Conservation (phyloP, 2,888 invertebrate species). For the Frankliniella intonsa region DNA sequence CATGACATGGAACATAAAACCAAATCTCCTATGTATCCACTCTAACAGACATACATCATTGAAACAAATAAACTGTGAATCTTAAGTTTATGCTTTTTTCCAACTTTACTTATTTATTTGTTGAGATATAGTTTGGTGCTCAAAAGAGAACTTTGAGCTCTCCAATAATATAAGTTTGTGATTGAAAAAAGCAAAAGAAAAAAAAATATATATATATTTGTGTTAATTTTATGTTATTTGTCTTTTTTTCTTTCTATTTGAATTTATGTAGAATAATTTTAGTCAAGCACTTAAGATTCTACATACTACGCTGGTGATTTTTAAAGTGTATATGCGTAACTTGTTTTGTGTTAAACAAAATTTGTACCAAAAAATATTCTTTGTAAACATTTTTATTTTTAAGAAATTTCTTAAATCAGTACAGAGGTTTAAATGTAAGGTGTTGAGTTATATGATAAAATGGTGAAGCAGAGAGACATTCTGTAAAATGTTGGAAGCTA, state of each 20-base stretch:
- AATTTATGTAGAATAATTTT: background rate
- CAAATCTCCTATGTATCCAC: constrained; percentile 10
- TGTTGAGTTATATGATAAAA: background rate
- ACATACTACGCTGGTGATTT: background rate
- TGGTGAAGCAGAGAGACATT: background rate
- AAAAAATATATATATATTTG: background rate
- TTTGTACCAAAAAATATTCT: constrained; percentile 24
- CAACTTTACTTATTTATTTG: background rate
- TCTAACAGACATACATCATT: background rate
- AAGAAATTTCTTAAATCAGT: constrained; percentile 1
- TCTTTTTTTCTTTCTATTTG: background rate
- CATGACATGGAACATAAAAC: background rate
- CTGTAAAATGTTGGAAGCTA: background rate
- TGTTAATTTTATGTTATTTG: background rate
- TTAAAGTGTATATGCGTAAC: background rate
- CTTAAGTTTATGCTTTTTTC: background rate
- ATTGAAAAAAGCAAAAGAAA: background rate
- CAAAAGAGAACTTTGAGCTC: background rate
- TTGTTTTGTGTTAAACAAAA: constrained; percentile 5
- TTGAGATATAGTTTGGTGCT: background rate
- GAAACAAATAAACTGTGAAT: background rate
- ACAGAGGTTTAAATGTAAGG: background rate
- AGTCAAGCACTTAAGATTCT: constrained; percentile 5
- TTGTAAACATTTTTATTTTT: constrained; percentile 11
- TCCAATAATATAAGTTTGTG: background rate